Evolutionary conservation across 1,140 invertebrate species (phyloP).

Genomic region (Platyura marginata): DNA sequence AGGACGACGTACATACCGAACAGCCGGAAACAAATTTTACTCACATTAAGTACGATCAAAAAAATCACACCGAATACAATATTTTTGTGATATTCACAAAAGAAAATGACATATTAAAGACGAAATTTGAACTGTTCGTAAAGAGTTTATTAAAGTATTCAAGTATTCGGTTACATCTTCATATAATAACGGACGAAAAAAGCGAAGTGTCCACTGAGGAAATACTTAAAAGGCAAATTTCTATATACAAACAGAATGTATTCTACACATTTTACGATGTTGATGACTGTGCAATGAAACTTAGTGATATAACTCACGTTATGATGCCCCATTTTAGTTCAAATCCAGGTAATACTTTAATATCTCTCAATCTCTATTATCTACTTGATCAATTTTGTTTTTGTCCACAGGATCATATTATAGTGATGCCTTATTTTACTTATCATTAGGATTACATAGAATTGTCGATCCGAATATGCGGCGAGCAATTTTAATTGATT

Average conservation of each 20-base stretch:
- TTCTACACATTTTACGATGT: conserved; percentile 37
- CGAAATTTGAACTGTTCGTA: conserved; percentile 37
- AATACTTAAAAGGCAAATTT: conserved; percentile 26
- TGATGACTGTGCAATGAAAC: conserved; percentile 32
- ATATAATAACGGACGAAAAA: conserved; percentile 45
- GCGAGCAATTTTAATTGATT: conserved; percentile 56
- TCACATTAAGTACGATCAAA: conserved; percentile 13
- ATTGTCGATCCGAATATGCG: conserved; percentile 40
- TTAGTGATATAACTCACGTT: conserved; percentile 42
- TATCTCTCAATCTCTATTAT: conserved; percentile 1
- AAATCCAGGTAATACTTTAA: conserved; percentile 32
- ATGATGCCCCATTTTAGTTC: conserved; percentile 61
- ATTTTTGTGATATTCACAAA: conserved; percentile 21
- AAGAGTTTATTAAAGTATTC: conserved; percentile 31
- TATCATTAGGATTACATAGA: conserved; percentile 56
- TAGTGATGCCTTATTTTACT: conserved; percentile 62
- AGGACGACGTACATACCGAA: conserved; percentile 4
- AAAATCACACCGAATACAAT: conserved; percentile 15
- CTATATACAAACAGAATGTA: conserved; percentile 27
- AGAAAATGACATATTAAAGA: conserved; percentile 33
- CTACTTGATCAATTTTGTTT: conserved; percentile 3
- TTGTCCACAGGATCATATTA: conserved; percentile 49
- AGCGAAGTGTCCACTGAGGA: conserved; percentile 40
- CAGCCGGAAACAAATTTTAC: conserved; percentile 10
- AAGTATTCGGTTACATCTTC: conserved; percentile 35